A percentile compares a stretch with the other conserved stretches of the same genome.
phyloP scores from a whole-genome alignment of 2,113 vertebrate genomes.

The Labeo catla region DNA sequence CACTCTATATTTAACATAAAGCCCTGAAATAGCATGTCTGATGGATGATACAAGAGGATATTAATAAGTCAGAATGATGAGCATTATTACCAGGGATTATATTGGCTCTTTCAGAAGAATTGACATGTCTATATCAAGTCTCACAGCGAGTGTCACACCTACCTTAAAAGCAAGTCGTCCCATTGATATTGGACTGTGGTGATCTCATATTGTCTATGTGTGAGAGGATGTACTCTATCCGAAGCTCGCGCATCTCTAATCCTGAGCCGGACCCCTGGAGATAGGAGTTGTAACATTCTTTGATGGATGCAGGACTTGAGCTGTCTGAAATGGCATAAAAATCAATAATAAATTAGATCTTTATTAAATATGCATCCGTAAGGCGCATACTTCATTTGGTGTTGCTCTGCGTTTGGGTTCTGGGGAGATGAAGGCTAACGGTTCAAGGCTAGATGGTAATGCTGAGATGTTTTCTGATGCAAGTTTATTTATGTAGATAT shows the following conservation, averaged over 20 bases:
- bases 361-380: conserved; percentile 51
- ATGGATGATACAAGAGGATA: conserved; percentile 12
- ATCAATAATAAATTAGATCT: conserved; percentile 49
- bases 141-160: conserved; percentile 34
- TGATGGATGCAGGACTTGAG: conserved; percentile 41
- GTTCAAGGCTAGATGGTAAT: neutral
- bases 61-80: conserved; percentile 29
- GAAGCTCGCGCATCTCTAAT: conserved; percentile 37
- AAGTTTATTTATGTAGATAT: neutral
- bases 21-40: neutral
- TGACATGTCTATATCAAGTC: conserved; percentile 44
- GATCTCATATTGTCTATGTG: conserved; percentile 35
- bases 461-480: neutral
- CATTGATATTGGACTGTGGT: conserved; percentile 28
- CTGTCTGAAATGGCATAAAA: conserved; percentile 41
- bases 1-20: neutral
- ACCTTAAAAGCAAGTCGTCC: conserved; percentile 14
- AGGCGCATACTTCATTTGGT: conserved; percentile 29
- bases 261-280: conserved; percentile 26
- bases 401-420: conserved; percentile 17
- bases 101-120: conserved; percentile 18
- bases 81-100: conserved; percentile 40
- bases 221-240: neutral
- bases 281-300: conserved; percentile 40
- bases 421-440: conserved; percentile 3